Evolutionary conservation across 2,888 invertebrate genomes (phyloP).

Genomic region (Eustalomyia histrio): DNA sequence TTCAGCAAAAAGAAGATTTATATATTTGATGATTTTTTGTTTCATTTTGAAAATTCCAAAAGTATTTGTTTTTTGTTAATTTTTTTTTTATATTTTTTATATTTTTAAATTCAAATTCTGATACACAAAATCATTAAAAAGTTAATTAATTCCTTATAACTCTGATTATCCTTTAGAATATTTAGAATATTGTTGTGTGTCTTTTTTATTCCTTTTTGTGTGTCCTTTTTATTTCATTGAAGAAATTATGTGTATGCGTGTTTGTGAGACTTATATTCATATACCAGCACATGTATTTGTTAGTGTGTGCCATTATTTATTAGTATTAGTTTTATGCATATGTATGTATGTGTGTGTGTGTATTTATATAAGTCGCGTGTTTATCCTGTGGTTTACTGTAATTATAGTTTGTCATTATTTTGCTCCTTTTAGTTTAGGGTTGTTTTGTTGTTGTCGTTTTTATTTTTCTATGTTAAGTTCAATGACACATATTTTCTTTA

Average conservation of each 20-base stretch:
- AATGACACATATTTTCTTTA: conserved; percentile 31
- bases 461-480: conserved; percentile 32
- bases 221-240: conserved; percentile 7
- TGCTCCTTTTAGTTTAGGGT: neutral
- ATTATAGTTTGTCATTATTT: conserved; percentile 29
- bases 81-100: too few relatives aligned
- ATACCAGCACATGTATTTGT: neutral
- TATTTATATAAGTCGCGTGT: conserved; percentile 12
- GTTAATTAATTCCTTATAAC: too few relatives aligned
- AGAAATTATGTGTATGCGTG: conserved; percentile 23
- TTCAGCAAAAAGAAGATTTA: too few relatives aligned
- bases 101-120: too few relatives aligned
- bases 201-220: conserved; percentile 16
- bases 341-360: neutral
- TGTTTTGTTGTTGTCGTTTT: neutral
- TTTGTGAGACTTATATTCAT: neutral
- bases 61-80: too few relatives aligned
- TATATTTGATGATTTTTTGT: too few relatives aligned
- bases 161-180: too few relatives aligned
- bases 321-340: neutral
- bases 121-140: too few relatives aligned
- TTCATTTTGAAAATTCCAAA: too few relatives aligned
- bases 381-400: conserved; percentile 34
- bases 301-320: neutral
- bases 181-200: too few relatives aligned